A percentile compares a stretch with the other conserved stretches of the same genome.
Conservation (phyloP, 1,140 invertebrate species). For the Drosophila pachea region DNA sequence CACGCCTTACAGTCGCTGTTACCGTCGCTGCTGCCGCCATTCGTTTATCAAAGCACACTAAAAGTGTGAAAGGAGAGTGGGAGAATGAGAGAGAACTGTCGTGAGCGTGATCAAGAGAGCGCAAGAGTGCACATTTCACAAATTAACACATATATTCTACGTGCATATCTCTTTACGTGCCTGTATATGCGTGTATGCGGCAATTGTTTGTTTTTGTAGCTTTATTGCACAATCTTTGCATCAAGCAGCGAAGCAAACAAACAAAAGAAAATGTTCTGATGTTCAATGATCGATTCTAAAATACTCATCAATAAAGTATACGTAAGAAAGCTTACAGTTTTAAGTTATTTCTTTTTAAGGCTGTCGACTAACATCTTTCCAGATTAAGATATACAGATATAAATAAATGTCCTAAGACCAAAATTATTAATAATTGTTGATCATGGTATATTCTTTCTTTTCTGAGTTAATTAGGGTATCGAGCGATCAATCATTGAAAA, state of each 20-base stretch:
- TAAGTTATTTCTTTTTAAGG: no score
- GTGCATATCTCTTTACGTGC: slow-evolving; percentile 19
- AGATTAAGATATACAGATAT: no score
- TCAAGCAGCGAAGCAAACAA: slow-evolving; percentile 40
- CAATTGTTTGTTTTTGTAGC: slow-evolving; percentile 68
- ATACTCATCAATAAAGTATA: slow-evolving; percentile 13
- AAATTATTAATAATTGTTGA: neutral
- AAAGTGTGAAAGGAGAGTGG: slow-evolving; percentile 13
- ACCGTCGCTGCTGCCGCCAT: neutral
- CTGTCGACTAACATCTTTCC: no score
- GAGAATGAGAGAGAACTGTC: neutral
- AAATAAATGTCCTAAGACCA: neutral
- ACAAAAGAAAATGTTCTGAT: slow-evolving; percentile 32
- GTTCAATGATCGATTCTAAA: slow-evolving; percentile 12
- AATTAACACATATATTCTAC: slow-evolving; percentile 26
- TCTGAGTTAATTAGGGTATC: slow-evolving; percentile 6
- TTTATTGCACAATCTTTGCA: slow-evolving; percentile 67
- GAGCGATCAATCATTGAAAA: neutral
- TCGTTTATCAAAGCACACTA: slow-evolving; percentile 34
- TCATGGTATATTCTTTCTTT: neutral
- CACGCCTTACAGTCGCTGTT: slow-evolving; percentile 27
- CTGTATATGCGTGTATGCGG: slow-evolving; percentile 23
- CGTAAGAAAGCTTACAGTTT: neutral
- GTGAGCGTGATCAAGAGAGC: slow-evolving; percentile 25
- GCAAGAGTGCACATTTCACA: slow-evolving; percentile 52